Percentiles rank a stretch among this genome's conserved stretches.
Conservation (phyloP, 2,888 invertebrate species). For the Chesias legatella region DNA sequence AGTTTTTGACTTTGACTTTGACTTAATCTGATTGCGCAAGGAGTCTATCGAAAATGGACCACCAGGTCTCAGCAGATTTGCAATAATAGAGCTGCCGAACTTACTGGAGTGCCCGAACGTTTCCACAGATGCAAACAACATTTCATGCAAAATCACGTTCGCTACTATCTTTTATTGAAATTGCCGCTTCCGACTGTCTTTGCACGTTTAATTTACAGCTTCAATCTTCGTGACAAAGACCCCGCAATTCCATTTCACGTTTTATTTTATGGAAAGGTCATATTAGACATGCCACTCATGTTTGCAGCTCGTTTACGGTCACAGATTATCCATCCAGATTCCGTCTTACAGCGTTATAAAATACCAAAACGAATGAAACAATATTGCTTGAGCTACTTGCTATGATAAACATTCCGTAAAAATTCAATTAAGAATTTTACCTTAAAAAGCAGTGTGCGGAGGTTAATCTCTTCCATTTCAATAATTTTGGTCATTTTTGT, state of each 20-base stretch:
- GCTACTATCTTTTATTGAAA: constrained; percentile 28
- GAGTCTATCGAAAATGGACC: constrained; percentile 5
- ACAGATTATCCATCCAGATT: constrained; percentile 62
- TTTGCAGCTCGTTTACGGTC: constrained; percentile 53
- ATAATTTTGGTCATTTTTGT: no score
- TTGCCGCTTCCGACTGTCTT: constrained; percentile 27
- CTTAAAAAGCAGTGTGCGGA: no score
- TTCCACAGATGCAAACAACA: constrained; percentile 38
- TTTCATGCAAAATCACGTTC: constrained; percentile 42
- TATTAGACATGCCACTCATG: constrained; percentile 55
- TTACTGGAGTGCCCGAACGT: constrained; percentile 25
- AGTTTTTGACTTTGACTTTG: no score
- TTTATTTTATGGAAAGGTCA: constrained; percentile 49
- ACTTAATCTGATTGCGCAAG: constrained; percentile 7
- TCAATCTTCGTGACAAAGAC: constrained; percentile 27
- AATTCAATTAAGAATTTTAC: no score
- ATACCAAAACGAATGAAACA: constrained; percentile 55
- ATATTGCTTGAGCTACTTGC: constrained; percentile 32
- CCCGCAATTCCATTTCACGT: constrained; percentile 31
- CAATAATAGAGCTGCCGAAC: constrained; percentile 22
- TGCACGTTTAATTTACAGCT: constrained; percentile 34
- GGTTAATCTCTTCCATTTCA: no score
- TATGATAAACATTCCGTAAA: no score
- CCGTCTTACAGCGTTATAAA: constrained; percentile 62
- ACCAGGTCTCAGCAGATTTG: background rate